phyloP scores from a whole-genome alignment of 2,113 vertebrate species.

The Gopherus evgoodei region DNA sequence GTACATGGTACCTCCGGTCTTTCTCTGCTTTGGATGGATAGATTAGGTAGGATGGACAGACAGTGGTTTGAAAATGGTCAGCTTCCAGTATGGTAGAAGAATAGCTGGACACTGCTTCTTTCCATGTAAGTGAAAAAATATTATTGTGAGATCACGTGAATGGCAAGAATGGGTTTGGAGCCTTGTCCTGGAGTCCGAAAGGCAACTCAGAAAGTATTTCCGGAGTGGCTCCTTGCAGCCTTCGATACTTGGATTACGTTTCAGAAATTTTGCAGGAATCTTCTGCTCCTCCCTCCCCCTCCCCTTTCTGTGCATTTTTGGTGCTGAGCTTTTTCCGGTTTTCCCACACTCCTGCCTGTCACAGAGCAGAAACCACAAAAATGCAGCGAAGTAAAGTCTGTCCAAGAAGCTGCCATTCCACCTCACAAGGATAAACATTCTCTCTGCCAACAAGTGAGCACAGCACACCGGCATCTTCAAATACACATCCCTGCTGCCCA shows the following conservation, averaged over 20 bases:
- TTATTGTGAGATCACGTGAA: conserved; percentile 64
- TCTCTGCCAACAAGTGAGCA: conserved; percentile 84
- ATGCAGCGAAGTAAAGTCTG: conserved; percentile 90
- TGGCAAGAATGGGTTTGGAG: conserved; percentile 72
- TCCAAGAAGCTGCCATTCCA: conserved; percentile 90
- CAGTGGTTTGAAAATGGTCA: background rate
- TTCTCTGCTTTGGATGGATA: conserved; percentile 22
- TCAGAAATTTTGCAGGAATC: conserved; percentile 83
- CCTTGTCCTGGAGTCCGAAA: conserved; percentile 70
- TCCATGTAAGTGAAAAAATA: conserved; percentile 68
- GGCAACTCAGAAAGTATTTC: conserved; percentile 85
- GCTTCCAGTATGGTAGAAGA: conserved; percentile 25
- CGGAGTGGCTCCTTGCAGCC: conserved; percentile 78
- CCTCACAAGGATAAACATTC: conserved; percentile 88
- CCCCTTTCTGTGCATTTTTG: conserved; percentile 90
- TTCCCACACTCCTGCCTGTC: conserved; percentile 98
- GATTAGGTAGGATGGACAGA: conserved; percentile 18
- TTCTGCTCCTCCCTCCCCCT: conserved; percentile 83
- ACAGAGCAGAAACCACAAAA: conserved; percentile 94
- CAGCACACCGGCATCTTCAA: conserved; percentile 72
- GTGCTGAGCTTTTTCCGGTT: conserved; percentile 92
- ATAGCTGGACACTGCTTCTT: conserved; percentile 27
- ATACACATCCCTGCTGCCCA: conserved; percentile 44
- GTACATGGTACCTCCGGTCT: background rate
- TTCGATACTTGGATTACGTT: conserved; percentile 80